Percentiles rank a stretch among this genome's conserved stretches.
These are phyloP conservation scores for Cheilosia urbana DNA, from an alignment of 2,888 invertebrate species.

Conservation along the genomic window DNA sequence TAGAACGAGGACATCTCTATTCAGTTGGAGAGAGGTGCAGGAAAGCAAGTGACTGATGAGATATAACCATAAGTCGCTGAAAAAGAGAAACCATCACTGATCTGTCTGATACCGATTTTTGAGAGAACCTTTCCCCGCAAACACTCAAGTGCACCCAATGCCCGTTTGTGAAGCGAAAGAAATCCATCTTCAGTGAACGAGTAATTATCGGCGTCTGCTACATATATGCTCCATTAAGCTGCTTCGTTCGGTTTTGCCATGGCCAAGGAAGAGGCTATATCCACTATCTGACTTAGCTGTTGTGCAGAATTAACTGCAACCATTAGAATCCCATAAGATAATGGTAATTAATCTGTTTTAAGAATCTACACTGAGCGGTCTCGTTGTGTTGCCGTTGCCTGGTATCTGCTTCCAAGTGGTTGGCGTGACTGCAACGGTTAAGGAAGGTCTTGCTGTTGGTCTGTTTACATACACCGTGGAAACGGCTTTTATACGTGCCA, in stretches of 20 bases:
- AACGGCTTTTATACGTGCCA: conserved; percentile 6
- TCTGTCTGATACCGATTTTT: background rate
- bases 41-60: too few relatives aligned
- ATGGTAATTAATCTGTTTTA: conserved; percentile 42
- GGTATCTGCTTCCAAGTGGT: background rate
- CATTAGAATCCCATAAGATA: conserved; percentile 40
- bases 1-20: too few relatives aligned
- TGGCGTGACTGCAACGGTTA: conserved; percentile 3
- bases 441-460: conserved; percentile 1
- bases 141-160: background rate
- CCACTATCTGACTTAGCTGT: conserved; percentile 28
- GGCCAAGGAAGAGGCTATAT: conserved; percentile 2
- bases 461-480: background rate
- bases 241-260: conserved; percentile 4
- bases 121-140: background rate
- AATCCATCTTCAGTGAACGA: background rate
- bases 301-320: conserved; percentile 42
- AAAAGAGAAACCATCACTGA: background rate
- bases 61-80: too few relatives aligned
- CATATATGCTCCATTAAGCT: conserved; percentile 29
- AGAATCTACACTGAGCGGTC: conserved; percentile 18
- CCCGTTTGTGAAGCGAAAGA: background rate
- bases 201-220: conserved; percentile 32
- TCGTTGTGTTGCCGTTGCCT: conserved; percentile 11
- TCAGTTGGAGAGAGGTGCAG: too few relatives aligned